Evolutionary conservation across 2,888 invertebrate genomes (phyloP).

Genomic region (Cantharis lateralis): DNA sequence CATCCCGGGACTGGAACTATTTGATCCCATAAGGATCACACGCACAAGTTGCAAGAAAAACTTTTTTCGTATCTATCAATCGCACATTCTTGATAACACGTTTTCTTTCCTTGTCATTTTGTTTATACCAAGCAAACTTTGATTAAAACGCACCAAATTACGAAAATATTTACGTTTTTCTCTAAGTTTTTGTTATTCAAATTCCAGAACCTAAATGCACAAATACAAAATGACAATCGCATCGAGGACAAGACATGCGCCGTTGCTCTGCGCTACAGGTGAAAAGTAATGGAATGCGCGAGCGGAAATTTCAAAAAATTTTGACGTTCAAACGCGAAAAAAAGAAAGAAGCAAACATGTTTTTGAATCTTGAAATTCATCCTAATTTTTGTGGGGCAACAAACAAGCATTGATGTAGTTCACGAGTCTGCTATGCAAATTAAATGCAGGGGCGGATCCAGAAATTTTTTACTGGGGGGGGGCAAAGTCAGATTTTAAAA

Average conservation of each 20-base stretch:
- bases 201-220: not conserved
- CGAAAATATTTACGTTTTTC: not conserved
- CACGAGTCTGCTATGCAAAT: too few species aligned
- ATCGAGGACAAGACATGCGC: not conserved
- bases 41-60: not conserved
- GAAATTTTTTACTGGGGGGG: too few species aligned
- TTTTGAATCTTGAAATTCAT: too few species aligned
- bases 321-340: not conserved
- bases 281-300: not conserved
- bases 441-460: too few species aligned
- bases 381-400: too few species aligned
- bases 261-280: not conserved
- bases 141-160: not conserved
- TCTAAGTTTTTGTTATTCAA: not conserved
- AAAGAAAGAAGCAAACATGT: too few species aligned
- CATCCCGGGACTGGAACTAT: conserved; percentile 52
- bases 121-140: not conserved
- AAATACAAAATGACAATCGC: not conserved
- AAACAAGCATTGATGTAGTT: too few species aligned
- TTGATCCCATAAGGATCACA: conserved; percentile 50
- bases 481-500: too few species aligned
- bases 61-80: not conserved
- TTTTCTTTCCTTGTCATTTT: not conserved
- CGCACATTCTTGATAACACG: not conserved
- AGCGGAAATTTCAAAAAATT: not conserved